Evolutionary conservation across 2,797 vertebrate genomes (phyloP), one percentile per base, ranked within the genome.

Genomic region (Halcyon badia): DNA sequence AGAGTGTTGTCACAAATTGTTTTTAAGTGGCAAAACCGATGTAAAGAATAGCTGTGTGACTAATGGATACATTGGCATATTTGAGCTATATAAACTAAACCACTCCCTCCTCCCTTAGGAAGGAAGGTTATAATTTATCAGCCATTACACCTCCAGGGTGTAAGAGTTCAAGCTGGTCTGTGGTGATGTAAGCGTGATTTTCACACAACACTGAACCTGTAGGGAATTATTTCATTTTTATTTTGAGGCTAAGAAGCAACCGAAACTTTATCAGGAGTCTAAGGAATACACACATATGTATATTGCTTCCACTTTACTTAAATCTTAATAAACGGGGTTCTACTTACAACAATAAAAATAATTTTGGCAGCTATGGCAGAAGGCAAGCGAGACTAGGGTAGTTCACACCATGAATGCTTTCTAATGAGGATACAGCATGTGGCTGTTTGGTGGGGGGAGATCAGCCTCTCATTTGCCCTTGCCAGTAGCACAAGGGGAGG

Each of bases 21-120:
- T 95, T 95, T 58, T 46, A 80, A 94, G n/a, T 72, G 49, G 39
- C 18, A 89, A 81, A 93, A 26, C 9, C 3, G 3, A 9, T 4
- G 21, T 56, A 64, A 88, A 85, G 49, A 62, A 85, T 72, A 0
- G 0, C 28, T 54, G 18, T 25, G 24, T 66, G 35, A 57, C 20
- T 72, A 75, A 68, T 84, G 66, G 35, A 57, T 1, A 1, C 10
- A 42, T 46, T 75, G 42, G 46, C 6, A 3, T 77, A 65, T 68
- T 66, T 62, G 85, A 80, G 49, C 24, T 87, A 2, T 25, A 76
- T 48, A 48, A 85, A 35, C 14, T 17, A 69, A 72, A 48, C 31
- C 6, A 8, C 90, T 75, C 28, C 30, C n/a, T 68, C 18, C 7
- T 35, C 31, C 52, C 19, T 41, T 64, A 51, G 80, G 31, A 75